A percentile compares a stretch with the other conserved stretches of the same genome.
Conservation (phyloP, 2,888 invertebrate species). For the Tachina lurida region DNA sequence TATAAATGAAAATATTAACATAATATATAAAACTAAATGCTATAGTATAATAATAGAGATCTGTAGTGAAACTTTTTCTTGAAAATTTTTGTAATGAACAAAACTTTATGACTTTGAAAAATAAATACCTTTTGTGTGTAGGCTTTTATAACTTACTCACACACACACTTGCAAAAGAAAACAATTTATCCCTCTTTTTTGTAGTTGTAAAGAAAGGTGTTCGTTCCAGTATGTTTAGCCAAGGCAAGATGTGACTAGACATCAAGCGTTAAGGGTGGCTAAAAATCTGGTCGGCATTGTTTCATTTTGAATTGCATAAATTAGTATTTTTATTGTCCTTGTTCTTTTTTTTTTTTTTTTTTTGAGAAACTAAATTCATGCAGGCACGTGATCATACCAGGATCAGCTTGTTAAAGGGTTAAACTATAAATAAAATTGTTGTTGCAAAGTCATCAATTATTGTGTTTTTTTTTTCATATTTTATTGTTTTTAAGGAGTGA, state of each 20-base stretch:
- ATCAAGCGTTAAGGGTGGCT: constrained; percentile 52
- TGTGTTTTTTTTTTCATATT: constrained; percentile 36
- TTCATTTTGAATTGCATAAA: constrained; percentile 37
- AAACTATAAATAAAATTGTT: constrained; percentile 22
- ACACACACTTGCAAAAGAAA: not conserved
- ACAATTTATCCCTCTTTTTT: constrained; percentile 34
- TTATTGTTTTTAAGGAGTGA: constrained; percentile 50
- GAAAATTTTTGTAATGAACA: constrained; percentile 11
- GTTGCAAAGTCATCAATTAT: constrained; percentile 72
- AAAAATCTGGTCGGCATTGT: constrained; percentile 22
- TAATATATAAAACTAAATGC: constrained; percentile 10
- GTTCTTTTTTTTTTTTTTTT: not conserved
- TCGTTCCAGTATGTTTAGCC: not conserved
- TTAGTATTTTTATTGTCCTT: constrained; percentile 20
- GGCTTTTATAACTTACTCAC: constrained; percentile 2
- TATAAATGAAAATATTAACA: constrained; percentile 2
- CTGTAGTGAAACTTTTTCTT: constrained; percentile 1
- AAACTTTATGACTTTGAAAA: constrained; percentile 58
- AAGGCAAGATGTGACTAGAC: not conserved
- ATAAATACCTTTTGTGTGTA: constrained; percentile 61
- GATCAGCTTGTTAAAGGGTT: constrained; percentile 65
- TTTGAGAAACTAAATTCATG: constrained; percentile 32
- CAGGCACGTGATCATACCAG: constrained; percentile 63
- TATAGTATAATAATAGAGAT: not conserved
- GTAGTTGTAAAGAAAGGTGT: constrained; percentile 48